Conservation (phyloP, 2,113 vertebrate genomes). For the Himantopus leucocephalus region DNA sequence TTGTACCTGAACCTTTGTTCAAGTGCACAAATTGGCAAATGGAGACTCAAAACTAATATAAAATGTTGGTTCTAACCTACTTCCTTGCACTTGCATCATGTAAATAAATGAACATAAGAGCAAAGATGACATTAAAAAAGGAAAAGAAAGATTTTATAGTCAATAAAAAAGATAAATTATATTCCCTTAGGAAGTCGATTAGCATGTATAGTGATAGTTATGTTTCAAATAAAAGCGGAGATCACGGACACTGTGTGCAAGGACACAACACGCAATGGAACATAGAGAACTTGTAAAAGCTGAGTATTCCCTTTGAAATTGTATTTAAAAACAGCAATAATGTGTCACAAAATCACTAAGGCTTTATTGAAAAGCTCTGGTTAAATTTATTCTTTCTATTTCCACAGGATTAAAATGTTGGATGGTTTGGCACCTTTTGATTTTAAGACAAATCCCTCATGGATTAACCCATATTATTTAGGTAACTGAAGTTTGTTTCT, state of each 20-base stretch:
- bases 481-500: constrained; percentile 64
- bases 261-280: not conserved
- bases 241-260: not conserved
- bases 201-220: not conserved
- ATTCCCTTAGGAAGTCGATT: not conserved
- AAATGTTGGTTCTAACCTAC: not conserved
- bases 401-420: constrained; percentile 77
- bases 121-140: not conserved
- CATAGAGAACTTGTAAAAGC: not conserved
- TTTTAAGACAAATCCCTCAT: constrained; percentile 83
- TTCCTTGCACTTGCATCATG: not conserved
- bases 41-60: not conserved
- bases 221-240: not conserved
- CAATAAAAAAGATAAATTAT: not conserved
- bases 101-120: not conserved
- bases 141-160: not conserved
- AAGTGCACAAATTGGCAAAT: not conserved
- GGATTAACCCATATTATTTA: constrained; percentile 82
- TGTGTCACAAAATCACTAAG: not conserved
- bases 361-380: not conserved
- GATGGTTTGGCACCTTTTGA: constrained; percentile 85
- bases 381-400: not conserved
- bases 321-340: not conserved
- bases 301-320: not conserved
- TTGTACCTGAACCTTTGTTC: not conserved